phyloP scores from a whole-genome alignment of 2,113 vertebrate genomes.

The Equus przewalskii region DNA sequence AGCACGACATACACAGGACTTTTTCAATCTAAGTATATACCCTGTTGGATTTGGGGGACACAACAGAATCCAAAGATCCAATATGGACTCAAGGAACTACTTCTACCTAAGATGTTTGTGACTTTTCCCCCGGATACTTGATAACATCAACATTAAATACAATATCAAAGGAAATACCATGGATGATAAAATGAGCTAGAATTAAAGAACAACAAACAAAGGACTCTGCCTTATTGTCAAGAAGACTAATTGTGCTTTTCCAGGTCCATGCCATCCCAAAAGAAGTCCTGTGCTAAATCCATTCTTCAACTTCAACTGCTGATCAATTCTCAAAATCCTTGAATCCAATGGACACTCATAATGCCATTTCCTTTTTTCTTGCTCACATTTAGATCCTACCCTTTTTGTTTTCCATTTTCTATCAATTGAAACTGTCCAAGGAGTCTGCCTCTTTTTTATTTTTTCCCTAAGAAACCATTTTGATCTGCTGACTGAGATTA shows the following conservation, averaged over 20 bases:
- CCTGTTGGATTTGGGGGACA: background rate
- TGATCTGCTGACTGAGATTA: background rate
- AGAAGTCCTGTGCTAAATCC: background rate
- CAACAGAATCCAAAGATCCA: background rate
- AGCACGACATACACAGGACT: background rate
- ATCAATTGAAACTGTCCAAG: background rate
- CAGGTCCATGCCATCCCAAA: background rate
- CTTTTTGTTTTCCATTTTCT: background rate
- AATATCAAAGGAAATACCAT: background rate
- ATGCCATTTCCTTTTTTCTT: background rate
- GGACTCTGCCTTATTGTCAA: background rate
- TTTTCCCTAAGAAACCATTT: background rate
- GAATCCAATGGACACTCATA: background rate
- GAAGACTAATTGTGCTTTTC: background rate
- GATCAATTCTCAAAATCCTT: background rate
- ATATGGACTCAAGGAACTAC: background rate
- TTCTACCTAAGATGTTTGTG: background rate
- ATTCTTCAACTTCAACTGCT: background rate
- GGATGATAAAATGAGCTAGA: background rate
- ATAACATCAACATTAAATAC: background rate
- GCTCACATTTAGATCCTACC: background rate
- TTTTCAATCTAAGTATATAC: background rate
- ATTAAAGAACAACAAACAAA: background rate
- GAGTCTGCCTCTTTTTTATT: background rate
- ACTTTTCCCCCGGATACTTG: background rate